Percentiles rank a stretch among this genome's conserved stretches.
Evolutionary conservation across 2,113 vertebrate species (phyloP).

Genomic region (Triplophysa tibetana): DNA sequence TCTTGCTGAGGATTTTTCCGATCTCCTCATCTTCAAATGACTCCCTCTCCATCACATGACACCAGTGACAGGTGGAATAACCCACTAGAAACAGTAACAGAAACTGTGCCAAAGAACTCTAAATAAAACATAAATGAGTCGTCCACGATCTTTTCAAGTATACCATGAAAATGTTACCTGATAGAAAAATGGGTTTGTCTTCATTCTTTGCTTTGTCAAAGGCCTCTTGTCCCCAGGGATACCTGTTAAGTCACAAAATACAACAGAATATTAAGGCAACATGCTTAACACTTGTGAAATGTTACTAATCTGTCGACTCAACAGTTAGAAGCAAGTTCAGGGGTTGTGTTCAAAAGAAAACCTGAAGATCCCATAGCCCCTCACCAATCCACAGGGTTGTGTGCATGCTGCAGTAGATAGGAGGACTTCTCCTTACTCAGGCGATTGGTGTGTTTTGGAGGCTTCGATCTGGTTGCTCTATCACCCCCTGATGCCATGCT

Average conservation of each 20-base stretch:
- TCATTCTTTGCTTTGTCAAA: conserved; percentile 88
- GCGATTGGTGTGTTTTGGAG: conserved; percentile 75
- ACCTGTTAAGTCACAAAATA: conserved; percentile 69
- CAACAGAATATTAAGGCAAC: not conserved
- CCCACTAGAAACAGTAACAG: conserved; percentile 76
- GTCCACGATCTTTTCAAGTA: not conserved
- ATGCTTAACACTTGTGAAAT: not conserved
- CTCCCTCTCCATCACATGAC: conserved; percentile 95
- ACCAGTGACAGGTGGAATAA: conserved; percentile 97
- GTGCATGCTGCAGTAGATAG: conserved; percentile 90
- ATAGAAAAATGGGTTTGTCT: conserved; percentile 91
- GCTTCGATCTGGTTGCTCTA: conserved; percentile 11
- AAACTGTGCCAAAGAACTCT: not conserved
- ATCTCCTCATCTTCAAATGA: conserved; percentile 90
- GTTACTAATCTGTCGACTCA: not conserved
- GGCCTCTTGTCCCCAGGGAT: conserved; percentile 91
- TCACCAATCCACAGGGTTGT: conserved; percentile 95
- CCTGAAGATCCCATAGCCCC: conserved; percentile 33
- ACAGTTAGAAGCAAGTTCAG: not conserved
- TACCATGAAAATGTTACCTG: conserved; percentile 73
- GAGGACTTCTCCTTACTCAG: conserved; percentile 85
- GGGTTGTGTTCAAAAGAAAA: not conserved
- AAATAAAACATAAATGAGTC: not conserved
- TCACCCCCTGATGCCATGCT: conserved; percentile 80
- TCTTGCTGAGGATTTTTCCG: conserved; percentile 81